A percentile compares a stretch with the other conserved stretches of the same genome.
phyloP scores from a whole-genome alignment of 35 echinoderm and acorn worm species.

The Apostichopus californicus region DNA sequence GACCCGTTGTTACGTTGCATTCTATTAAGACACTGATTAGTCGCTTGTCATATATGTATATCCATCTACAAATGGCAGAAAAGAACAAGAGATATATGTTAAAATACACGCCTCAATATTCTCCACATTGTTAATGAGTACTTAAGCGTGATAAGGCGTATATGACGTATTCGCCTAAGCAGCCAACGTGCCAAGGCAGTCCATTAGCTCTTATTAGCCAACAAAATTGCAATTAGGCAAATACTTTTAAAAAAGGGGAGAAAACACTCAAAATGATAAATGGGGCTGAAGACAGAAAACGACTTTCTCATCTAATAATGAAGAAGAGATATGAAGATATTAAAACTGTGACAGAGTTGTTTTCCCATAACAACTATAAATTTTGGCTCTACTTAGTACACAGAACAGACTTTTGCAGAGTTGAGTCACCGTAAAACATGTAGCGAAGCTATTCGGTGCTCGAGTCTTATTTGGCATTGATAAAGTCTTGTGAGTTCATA shows the following conservation, averaged over 20 bases:
- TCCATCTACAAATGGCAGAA: background rate
- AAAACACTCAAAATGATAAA: constrained; percentile 5
- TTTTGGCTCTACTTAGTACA: no score
- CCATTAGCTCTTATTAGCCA: background rate
- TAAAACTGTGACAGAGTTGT: no score
- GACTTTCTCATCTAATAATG: background rate
- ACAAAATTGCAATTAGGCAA: background rate
- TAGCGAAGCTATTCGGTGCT: no score
- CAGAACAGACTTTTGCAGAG: no score
- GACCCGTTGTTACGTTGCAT: no score
- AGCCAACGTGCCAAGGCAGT: background rate
- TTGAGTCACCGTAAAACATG: no score
- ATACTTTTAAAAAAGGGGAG: background rate
- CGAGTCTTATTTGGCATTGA: no score
- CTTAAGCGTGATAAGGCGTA: background rate
- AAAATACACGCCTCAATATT: background rate
- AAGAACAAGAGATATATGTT: background rate
- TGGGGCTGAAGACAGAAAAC: background rate
- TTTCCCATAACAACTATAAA: no score
- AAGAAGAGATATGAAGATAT: no score
- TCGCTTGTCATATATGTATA: no score
- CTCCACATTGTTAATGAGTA: background rate
- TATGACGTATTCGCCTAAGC: background rate
- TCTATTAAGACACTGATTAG: no score
- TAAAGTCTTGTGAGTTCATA: no score